phyloP scores from a whole-genome alignment of 2,888 invertebrate genomes.

The Drosophila helvetica region DNA sequence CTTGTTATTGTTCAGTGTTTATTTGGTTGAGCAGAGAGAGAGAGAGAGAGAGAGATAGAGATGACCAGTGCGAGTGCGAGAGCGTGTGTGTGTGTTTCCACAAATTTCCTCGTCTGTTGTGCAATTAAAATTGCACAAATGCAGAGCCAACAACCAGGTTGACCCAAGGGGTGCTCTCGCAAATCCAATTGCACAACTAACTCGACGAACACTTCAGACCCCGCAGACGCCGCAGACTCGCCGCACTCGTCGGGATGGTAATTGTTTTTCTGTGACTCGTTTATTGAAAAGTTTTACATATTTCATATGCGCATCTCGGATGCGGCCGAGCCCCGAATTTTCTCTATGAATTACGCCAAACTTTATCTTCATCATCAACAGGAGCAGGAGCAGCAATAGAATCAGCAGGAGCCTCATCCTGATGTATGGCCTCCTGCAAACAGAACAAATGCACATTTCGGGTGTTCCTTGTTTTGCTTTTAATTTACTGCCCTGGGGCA shows the following conservation, averaged over 20 bases:
- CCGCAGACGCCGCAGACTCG: neutral
- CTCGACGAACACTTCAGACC: conserved; percentile 15
- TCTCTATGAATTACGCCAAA: conserved; percentile 64
- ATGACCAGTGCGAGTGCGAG: conserved; percentile 4
- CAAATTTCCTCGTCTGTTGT: conserved; percentile 47
- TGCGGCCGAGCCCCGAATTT: conserved; percentile 39
- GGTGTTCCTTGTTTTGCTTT: conserved; percentile 61
- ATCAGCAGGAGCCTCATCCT: neutral
- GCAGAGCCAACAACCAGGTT: conserved; percentile 34
- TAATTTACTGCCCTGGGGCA: conserved; percentile 66
- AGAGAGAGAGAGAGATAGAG: neutral
- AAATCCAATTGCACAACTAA: conserved; percentile 45
- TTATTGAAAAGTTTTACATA: conserved; percentile 72
- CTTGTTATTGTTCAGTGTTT: conserved; percentile 56
- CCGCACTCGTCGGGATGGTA: conserved; percentile 24
- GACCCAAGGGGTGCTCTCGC: conserved; percentile 22
- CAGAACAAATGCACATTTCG: conserved; percentile 67
- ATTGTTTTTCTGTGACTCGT: conserved; percentile 73
- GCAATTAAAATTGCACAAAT: conserved; percentile 61
- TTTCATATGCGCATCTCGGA: conserved; percentile 33
- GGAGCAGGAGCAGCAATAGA: neutral
- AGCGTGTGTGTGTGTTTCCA: conserved; percentile 25
- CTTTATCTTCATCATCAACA: conserved; percentile 49
- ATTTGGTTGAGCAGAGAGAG: conserved; percentile 4
- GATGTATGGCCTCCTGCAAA: conserved; percentile 3